These are phyloP conservation scores for Metallyticus violacea DNA, from an alignment of 2,888 invertebrate genomes.

Conservation along the genomic window DNA sequence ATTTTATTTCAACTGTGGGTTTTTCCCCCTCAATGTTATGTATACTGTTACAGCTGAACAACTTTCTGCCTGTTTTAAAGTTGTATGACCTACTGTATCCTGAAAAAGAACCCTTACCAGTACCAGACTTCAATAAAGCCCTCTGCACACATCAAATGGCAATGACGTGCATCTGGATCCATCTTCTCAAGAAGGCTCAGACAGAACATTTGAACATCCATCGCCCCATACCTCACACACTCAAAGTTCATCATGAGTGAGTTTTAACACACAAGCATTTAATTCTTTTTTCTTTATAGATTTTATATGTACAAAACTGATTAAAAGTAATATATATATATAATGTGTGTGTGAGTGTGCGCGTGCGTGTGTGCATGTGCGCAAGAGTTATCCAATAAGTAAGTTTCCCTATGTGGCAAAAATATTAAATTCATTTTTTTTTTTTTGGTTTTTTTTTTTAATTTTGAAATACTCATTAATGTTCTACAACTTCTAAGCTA, in stretches of 20 bases:
- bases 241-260: slow-evolving; percentile 81
- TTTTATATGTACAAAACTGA: not conserved
- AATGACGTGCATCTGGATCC: slow-evolving; percentile 95
- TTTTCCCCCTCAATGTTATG: not conserved
- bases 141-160: slow-evolving; percentile 90
- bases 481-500: too few relatives aligned
- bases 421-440: too few relatives aligned
- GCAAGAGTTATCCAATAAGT: too few relatives aligned
- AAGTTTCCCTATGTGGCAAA: too few relatives aligned
- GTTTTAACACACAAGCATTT: slow-evolving; percentile 40
- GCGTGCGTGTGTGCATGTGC: too few relatives aligned
- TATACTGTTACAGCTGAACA: slow-evolving; percentile 58
- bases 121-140: slow-evolving; percentile 85
- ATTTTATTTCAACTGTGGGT: too few relatives aligned
- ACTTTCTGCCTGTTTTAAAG: slow-evolving; percentile 85
- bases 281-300: not conserved
- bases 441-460: too few relatives aligned
- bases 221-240: slow-evolving; percentile 72
- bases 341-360: too few relatives aligned
- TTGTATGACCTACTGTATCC: slow-evolving; percentile 90
- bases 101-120: slow-evolving; percentile 83
- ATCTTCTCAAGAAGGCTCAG: slow-evolving; percentile 90
- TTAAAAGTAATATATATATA: not conserved
- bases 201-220: slow-evolving; percentile 77
- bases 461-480: too few relatives aligned